Conservation (phyloP, 2,888 invertebrate genomes). For the Erebia palarica region DNA sequence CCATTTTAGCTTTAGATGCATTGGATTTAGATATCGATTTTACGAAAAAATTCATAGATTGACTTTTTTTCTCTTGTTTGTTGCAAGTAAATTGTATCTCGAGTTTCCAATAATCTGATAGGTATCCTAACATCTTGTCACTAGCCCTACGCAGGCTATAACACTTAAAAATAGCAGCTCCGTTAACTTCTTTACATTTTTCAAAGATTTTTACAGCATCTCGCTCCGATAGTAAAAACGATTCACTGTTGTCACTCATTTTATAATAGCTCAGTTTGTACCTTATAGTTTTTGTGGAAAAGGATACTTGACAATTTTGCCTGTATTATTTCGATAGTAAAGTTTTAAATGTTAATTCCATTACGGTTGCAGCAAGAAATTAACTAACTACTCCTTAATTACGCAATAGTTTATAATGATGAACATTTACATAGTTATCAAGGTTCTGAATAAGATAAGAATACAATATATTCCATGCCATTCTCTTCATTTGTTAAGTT, state of each 20-base stretch:
- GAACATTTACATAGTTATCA: neutral
- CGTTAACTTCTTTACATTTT: conserved; percentile 46
- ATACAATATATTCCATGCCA: neutral
- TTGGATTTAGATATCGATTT: conserved; percentile 66
- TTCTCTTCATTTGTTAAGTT: neutral
- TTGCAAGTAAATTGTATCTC: conserved; percentile 50
- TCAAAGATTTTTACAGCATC: conserved; percentile 58
- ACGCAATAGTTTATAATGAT: neutral
- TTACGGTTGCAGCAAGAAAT: neutral
- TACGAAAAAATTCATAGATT: conserved; percentile 59
- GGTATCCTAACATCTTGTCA: conserved; percentile 71
- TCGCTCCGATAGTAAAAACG: conserved; percentile 27
- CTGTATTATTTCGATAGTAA: neutral
- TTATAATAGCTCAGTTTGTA: neutral
- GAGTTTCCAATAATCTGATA: conserved; percentile 72
- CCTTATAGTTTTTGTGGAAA: neutral
- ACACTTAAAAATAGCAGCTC: conserved; percentile 47
- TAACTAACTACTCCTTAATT: neutral
- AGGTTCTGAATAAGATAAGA: conserved; percentile 12
- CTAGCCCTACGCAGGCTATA: conserved; percentile 60
- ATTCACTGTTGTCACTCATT: conserved; percentile 3
- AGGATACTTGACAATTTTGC: neutral
- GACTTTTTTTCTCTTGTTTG: conserved; percentile 35
- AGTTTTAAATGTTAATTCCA: neutral
- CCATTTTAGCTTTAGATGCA: conserved; percentile 67